phyloP scores from a whole-genome alignment of 2,888 invertebrate genomes.

The Patella ulyssiponensis region DNA sequence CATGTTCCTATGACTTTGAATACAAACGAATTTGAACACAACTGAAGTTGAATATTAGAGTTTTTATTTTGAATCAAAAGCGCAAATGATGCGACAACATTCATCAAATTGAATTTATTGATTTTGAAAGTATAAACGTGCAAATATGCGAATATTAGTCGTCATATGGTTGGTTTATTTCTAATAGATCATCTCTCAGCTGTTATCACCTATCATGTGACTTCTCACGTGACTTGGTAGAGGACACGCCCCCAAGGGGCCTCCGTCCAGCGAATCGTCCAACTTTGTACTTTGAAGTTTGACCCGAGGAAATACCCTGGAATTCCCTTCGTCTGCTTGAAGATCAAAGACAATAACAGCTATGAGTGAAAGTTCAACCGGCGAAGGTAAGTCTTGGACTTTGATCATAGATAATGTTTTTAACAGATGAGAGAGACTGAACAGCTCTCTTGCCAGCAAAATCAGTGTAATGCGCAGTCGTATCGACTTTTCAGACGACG shows the following conservation, averaged over 20 bases:
- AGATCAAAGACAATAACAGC: neutral
- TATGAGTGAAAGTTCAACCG: constrained; percentile 41
- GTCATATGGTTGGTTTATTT: too few species aligned
- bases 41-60: too few species aligned
- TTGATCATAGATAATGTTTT: neutral
- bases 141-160: too few species aligned
- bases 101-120: too few species aligned
- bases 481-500: neutral
- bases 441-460: too few species aligned
- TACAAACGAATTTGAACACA: too few species aligned
- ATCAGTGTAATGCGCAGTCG: neutral
- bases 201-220: constrained; percentile 8
- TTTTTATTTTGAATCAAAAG: too few species aligned
- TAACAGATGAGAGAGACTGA: neutral
- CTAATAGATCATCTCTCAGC: neutral
- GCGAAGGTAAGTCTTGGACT: constrained; percentile 30
- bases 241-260: constrained; percentile 1
- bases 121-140: too few species aligned
- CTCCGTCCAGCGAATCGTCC: neutral
- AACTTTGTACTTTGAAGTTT: constrained; percentile 11
- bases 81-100: too few species aligned
- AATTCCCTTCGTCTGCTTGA: constrained; percentile 6
- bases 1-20: too few species aligned
- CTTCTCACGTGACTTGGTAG: neutral
- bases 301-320: constrained; percentile 11